phyloP scores from a whole-genome alignment of 1,140 invertebrate genomes.

The Brachionus angularis region DNA sequence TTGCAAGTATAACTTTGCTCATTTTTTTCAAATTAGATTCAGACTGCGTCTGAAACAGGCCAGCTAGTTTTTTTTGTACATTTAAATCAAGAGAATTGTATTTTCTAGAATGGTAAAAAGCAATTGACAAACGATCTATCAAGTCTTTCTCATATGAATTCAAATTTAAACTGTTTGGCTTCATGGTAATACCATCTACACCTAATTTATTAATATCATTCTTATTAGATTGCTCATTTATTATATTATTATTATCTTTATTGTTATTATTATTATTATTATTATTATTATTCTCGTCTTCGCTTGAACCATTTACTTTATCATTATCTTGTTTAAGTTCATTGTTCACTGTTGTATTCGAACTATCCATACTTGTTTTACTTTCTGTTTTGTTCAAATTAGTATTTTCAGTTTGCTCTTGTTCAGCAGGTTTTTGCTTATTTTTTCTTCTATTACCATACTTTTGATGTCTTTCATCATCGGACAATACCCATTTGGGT shows the following conservation, averaged over 20 bases:
- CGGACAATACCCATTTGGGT: conserved; percentile 40
- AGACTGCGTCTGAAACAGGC: not conserved
- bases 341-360: too few relatives aligned
- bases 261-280: too few relatives aligned
- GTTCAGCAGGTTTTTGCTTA: not conserved
- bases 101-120: conserved; percentile 38
- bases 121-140: conserved; percentile 12
- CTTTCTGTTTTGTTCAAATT: not conserved
- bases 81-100: conserved; percentile 33
- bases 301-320: too few relatives aligned
- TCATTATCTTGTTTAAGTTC: too few relatives aligned
- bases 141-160: conserved; percentile 38
- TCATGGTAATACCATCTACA: not conserved
- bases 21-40: conserved; percentile 7
- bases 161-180: not conserved
- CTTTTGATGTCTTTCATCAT: conserved; percentile 36
- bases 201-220: conserved; percentile 14
- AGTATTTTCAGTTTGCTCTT: not conserved
- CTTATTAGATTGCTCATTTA: too few relatives aligned
- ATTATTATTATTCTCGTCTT: too few relatives aligned
- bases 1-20: conserved; percentile 31
- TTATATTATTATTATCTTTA: too few relatives aligned
- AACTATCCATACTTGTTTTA: not conserved
- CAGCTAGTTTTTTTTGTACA: conserved; percentile 41
- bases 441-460: conserved; percentile 35